These are phyloP conservation scores for Apteryx owenii DNA, from an alignment of 2,113 vertebrate genomes.

Conservation along the genomic window DNA sequence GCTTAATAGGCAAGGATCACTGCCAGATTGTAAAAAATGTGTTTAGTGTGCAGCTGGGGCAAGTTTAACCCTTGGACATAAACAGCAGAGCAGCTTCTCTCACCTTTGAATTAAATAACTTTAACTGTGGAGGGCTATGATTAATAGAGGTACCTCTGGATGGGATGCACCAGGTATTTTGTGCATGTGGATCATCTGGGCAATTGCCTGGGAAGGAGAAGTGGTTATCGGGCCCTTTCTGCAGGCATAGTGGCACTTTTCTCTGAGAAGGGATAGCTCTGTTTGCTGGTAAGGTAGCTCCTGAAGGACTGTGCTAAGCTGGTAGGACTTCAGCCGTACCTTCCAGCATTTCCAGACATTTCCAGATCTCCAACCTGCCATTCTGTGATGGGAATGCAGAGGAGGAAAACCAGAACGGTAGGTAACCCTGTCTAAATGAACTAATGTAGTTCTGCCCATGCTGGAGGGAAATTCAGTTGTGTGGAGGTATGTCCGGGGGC, in stretches of 20 bases:
- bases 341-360: neutral
- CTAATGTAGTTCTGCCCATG: no score
- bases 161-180: neutral
- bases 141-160: slow-evolving; percentile 1
- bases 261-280: neutral
- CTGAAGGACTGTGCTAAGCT: neutral
- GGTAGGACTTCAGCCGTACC: neutral
- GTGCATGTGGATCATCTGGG: neutral
- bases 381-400: neutral
- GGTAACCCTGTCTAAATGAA: neutral
- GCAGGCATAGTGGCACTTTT: neutral
- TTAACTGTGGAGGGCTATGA: slow-evolving; percentile 24
- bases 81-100: slow-evolving; percentile 47
- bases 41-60: slow-evolving; percentile 56
- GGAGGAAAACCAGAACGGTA: neutral
- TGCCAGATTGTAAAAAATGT: slow-evolving; percentile 72
- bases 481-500: neutral
- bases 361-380: neutral
- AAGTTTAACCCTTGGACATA: slow-evolving; percentile 63
- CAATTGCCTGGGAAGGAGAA: neutral
- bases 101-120: slow-evolving; percentile 59
- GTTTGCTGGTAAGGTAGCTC: neutral
- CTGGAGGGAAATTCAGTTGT: neutral
- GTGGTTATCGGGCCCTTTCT: neutral
- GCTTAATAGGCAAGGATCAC: slow-evolving; percentile 77